Evolutionary conservation across 2,888 invertebrate genomes (phyloP), one percentile per base, ranked within the genome.

Genomic region (Tetrapedia diversipes): DNA sequence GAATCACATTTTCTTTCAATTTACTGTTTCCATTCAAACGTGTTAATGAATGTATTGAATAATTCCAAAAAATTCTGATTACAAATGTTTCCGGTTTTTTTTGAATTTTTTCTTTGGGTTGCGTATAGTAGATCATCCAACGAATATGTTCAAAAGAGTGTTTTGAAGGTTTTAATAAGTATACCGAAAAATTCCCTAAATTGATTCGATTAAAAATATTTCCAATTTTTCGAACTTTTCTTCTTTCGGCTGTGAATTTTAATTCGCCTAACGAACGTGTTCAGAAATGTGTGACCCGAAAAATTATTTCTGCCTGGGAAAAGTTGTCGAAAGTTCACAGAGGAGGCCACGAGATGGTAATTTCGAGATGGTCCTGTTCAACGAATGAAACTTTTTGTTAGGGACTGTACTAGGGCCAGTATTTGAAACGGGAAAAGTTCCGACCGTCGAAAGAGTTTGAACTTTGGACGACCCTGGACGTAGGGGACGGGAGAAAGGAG

Each of bases 361-460:
- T 63, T 43, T 49, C 22, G 29, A 29, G 37, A 29, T 37, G 54
- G 11, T 54, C 57, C 47, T 39, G 43, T 3, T 43, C 53, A 3
- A 37, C 39, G 60, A 60, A 61, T 37, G 60, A 57, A 77, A 73
- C 51, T 77, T 77, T 70, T n/a, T n/a, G 78, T 49, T 54, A n/a
- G 59, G 22, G 79, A 67, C 59, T 82, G 85, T 84, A 84, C 79
- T 16, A 60, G 39, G 47, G 41, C 64, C 64, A 75, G 81, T 73
- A 73, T 80, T 39, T 34, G 57, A 77, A 84, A 66, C 73, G 64
- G 87, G 54, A 85, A 83, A 87, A 88, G 84, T 87, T 84, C 83
- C 88, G 87, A 86, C 87, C 83, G 39, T 54, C 73, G 60, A 63
- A 82, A 75, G 70, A 70, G 73, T 74, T 73, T 59, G 67, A 65